Conservation (phyloP, 2,888 invertebrate species). For the Hartigia nigra region DNA sequence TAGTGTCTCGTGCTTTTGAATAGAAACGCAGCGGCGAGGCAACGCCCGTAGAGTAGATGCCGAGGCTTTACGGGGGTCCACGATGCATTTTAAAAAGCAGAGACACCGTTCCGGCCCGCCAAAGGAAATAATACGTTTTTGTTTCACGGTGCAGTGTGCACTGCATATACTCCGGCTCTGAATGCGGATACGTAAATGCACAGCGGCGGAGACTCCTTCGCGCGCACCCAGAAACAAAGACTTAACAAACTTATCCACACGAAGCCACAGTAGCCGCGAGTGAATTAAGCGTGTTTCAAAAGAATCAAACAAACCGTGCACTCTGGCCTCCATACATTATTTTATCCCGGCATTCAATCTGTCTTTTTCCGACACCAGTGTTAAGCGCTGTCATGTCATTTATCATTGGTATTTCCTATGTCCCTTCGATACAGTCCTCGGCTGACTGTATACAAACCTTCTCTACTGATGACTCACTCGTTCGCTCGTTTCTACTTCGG, state of each 20-base stretch:
- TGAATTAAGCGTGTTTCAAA: background rate
- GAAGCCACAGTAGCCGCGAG: background rate
- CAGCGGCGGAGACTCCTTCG: background rate
- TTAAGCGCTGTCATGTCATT: background rate
- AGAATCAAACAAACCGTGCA: background rate
- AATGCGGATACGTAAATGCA: background rate
- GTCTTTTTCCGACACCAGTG: background rate
- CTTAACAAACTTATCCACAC: background rate
- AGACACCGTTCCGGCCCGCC: background rate
- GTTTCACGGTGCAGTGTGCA: background rate
- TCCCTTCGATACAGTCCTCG: background rate
- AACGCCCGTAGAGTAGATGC: background rate
- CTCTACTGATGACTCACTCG: background rate
- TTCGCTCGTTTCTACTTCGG: background rate
- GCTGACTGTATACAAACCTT: background rate
- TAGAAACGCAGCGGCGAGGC: background rate
- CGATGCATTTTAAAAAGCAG: background rate
- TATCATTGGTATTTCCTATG: background rate
- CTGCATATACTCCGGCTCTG: background rate
- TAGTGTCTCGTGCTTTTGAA: background rate
- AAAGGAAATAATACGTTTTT: background rate
- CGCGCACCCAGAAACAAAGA: background rate
- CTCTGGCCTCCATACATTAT: background rate
- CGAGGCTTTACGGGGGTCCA: background rate
- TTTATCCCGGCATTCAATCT: background rate